phyloP scores from a whole-genome alignment of 1,140 invertebrate species.

The Frieseomelitta varia region DNA sequence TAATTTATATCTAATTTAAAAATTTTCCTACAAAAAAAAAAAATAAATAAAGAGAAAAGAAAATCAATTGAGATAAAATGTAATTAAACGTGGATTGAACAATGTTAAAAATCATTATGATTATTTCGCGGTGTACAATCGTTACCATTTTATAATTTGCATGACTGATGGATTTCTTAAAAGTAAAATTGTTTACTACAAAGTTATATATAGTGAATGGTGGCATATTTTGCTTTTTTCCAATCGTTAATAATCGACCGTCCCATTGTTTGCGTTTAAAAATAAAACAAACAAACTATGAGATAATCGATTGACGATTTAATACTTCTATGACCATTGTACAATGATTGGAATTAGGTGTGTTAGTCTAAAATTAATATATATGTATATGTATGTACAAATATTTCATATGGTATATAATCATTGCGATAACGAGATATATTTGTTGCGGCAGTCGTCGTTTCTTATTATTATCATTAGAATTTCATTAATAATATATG shows the following conservation, averaged over 20 bases:
- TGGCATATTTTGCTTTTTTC: constrained; percentile 34
- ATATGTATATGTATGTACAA: constrained; percentile 57
- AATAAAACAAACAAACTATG: constrained; percentile 13
- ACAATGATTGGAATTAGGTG: constrained; percentile 61
- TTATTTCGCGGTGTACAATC: not conserved
- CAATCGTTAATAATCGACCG: constrained; percentile 39
- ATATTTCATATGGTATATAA: constrained; percentile 66
- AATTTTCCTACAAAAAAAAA: constrained; percentile 9
- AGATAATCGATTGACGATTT: constrained; percentile 40
- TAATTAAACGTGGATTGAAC: not conserved
- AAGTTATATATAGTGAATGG: constrained; percentile 59
- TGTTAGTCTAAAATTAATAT: constrained; percentile 53
- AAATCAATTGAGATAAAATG: not conserved
- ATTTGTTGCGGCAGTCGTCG: constrained; percentile 79
- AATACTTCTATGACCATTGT: constrained; percentile 46
- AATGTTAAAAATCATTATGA: not conserved
- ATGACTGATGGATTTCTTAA: constrained; percentile 70
- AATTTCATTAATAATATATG: constrained; percentile 69
- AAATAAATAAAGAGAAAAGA: not conserved
- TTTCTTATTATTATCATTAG: constrained; percentile 62
- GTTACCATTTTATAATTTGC: constrained; percentile 20
- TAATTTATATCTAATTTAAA: constrained; percentile 10
- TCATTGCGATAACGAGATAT: constrained; percentile 76
- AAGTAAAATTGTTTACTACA: constrained; percentile 66
- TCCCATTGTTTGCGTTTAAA: constrained; percentile 17